phyloP scores from a whole-genome alignment of 92 coral and sea anemone species.

The Porites evermanni region DNA sequence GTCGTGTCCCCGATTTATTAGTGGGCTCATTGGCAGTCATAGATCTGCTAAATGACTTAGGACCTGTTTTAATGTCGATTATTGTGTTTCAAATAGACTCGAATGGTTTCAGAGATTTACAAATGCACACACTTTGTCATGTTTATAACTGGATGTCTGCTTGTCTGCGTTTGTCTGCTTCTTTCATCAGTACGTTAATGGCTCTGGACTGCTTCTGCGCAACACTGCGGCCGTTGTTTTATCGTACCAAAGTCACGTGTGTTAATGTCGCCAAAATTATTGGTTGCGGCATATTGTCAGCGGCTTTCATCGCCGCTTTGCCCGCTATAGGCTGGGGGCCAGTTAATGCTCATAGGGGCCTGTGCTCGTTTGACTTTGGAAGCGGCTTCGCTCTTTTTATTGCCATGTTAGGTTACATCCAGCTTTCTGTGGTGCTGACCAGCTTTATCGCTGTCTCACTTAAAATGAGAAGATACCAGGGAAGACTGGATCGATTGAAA shows the following conservation, averaged over 20 bases:
- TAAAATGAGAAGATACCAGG: slow-evolving; percentile 32
- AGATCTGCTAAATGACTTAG: slow-evolving; percentile 55
- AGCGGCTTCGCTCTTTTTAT: slow-evolving; percentile 54
- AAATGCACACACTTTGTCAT: slow-evolving; percentile 35
- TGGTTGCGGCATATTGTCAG: slow-evolving; percentile 10
- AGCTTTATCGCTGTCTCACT: slow-evolving; percentile 60
- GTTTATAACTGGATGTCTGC: slow-evolving; percentile 66
- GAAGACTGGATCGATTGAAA: slow-evolving; percentile 28
- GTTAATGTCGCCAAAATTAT: slow-evolving; percentile 2
- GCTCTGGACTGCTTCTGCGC: slow-evolving; percentile 50
- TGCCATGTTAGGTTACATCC: slow-evolving; percentile 53
- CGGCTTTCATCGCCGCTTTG: slow-evolving; percentile 60
- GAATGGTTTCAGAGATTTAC: slow-evolving; percentile 34
- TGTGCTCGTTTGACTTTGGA: slow-evolving; percentile 67
- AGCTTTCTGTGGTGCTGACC: slow-evolving; percentile 49
- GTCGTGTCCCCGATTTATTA: slow-evolving; percentile 61
- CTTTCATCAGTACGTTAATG: slow-evolving; percentile 62
- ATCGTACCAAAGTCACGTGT: slow-evolving; percentile 59
- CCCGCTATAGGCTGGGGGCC: slow-evolving; percentile 71
- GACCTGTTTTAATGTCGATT: slow-evolving; percentile 52
- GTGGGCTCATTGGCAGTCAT: slow-evolving; percentile 46
- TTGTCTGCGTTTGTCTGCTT: slow-evolving; percentile 56
- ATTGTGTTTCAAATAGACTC: slow-evolving; percentile 30
- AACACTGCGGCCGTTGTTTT: slow-evolving; percentile 50
- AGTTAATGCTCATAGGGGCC: slow-evolving; percentile 41